Base-by-base conservation (phyloP, 1,140 invertebrate species). In the Calliopsis andreniformis region DNA sequence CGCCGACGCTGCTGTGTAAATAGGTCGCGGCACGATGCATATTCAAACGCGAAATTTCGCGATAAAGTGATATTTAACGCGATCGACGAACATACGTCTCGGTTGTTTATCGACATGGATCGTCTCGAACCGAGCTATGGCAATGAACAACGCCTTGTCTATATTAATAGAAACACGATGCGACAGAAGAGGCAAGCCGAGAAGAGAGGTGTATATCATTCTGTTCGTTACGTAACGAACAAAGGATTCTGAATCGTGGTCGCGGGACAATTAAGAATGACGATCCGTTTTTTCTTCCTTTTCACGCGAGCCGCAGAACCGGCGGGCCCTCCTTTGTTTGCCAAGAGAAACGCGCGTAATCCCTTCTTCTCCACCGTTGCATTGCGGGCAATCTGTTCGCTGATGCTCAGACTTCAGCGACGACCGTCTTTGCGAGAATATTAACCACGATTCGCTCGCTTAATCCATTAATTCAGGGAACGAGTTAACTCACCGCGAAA, bases 11-110 rank as follows among this genome's bases (percentile, higher is more conserved):
- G n/a, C 18, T 4, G 45, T 3, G 45, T 1, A 18, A 47, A 3
- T 6, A 47, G n/a, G n/a, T 39, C 4, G 35, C 35, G 10, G 35
- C 35, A n/a, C 10, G 35, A 39, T 39, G 10, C 35, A 10, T 10
- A 39, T 39, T 39, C 4, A 39, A 10, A 39, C 35, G 35, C 35
- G 35, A 10, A 39, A 23, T 2, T 16, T 3, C 12, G 53, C 53
- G 59, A 78, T 47, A n/a, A 18, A 30, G 20, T 12, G 58, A 12
- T 42, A 61, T 63, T 71, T 77, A 77, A 72, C 39, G 32, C 32
- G 68, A 20, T 45, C 47, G 16, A 18, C 0, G 0, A 18, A 39
- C 35, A 39, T 10, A 10, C 4, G 35, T 3, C 35, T 10, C 4
- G 4, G 35, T 39, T 39, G 35, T 39, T 28, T 3, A 23, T 67